Percentiles rank a stretch among this genome's conserved stretches.
These are phyloP conservation scores for Muschampia plurimacula DNA, from an alignment of 2,888 invertebrate genomes.

Conservation along the genomic window DNA sequence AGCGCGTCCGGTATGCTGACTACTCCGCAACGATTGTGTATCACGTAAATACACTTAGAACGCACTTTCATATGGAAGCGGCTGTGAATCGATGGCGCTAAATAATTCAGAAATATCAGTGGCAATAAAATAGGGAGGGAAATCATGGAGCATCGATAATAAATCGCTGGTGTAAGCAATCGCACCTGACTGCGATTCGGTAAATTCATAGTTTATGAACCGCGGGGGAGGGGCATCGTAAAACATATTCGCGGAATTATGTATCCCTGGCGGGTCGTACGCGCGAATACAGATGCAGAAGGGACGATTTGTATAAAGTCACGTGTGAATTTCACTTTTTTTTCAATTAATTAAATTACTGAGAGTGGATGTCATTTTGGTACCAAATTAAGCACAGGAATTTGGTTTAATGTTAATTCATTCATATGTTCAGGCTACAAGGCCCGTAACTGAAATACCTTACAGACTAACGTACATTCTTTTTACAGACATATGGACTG, in stretches of 20 bases:
- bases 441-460: no score
- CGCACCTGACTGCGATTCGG: constrained; percentile 80
- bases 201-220: constrained; percentile 80
- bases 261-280: constrained; percentile 69
- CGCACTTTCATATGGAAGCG: constrained; percentile 10
- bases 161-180: constrained; percentile 73
- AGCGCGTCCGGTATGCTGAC: constrained; percentile 11
- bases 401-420: no score
- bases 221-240: constrained; percentile 55
- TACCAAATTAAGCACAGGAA: no score
- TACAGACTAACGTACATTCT: no score
- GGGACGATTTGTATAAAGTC: constrained; percentile 4
- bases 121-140: constrained; percentile 51
- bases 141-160: constrained; percentile 63
- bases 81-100: constrained; percentile 44
- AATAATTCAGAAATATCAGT: constrained; percentile 50
- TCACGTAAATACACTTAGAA: constrained; percentile 12
- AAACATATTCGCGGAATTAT: constrained; percentile 65
- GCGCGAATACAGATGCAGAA: constrained; percentile 29
- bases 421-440: no score
- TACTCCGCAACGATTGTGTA: constrained; percentile 14
- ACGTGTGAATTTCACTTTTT: not conserved
- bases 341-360: no score
- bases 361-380: no score
- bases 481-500: no score